Evolutionary conservation across 2,797 vertebrate species (phyloP).

Genomic region (Pantherophis vulpinus): DNA sequence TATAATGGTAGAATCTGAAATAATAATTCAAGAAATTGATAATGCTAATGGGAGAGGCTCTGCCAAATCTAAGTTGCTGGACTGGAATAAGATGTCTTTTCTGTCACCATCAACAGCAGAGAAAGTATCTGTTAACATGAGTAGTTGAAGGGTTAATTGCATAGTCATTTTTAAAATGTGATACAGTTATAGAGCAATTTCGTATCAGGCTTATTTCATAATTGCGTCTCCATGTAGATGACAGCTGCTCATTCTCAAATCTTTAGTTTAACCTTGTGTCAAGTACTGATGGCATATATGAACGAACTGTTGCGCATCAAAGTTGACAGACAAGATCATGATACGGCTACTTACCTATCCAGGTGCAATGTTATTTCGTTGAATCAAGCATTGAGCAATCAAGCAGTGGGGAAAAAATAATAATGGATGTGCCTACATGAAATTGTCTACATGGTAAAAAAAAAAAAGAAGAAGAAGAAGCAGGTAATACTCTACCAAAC

Average conservation of each 20-base stretch:
- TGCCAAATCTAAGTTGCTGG: neutral
- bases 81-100: neutral
- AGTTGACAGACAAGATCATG: neutral
- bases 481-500: neutral
- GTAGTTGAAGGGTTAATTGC: neutral
- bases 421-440: neutral
- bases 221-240: neutral
- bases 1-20: neutral
- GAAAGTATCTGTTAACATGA: neutral
- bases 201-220: neutral
- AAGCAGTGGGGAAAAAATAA: neutral
- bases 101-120: neutral
- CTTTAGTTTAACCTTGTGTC: neutral
- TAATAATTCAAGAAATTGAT: neutral
- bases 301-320: neutral
- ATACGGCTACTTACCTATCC: neutral
- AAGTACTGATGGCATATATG: neutral
- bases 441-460: neutral
- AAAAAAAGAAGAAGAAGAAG: neutral
- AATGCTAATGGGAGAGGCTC: neutral
- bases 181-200: neutral
- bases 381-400: neutral
- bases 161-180: neutral
- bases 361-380: neutral
- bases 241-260: neutral